phyloP scores from a whole-genome alignment of 2,797 vertebrate genomes.

The Vespertilio murinus region DNA sequence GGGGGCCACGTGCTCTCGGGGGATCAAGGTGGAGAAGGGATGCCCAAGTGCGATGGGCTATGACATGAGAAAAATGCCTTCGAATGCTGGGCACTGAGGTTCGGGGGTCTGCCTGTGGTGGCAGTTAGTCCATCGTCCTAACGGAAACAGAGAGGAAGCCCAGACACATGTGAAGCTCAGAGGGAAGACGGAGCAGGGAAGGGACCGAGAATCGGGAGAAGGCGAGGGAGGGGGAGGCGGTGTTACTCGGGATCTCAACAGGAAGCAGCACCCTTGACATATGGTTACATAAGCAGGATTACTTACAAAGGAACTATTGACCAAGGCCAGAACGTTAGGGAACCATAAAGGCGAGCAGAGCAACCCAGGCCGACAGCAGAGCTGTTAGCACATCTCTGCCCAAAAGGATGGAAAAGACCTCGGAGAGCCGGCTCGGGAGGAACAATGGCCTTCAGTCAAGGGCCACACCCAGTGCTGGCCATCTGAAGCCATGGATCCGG shows the following conservation, averaged over 20 bases:
- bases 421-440: rapidly evolving
- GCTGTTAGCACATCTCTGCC: background rate
- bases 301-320: background rate
- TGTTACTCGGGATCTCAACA: background rate
- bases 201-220: background rate
- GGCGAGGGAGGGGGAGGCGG: background rate
- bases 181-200: background rate
- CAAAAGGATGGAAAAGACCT: background rate
- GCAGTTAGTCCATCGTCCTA: background rate
- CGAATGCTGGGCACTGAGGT: background rate
- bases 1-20: rapidly evolving
- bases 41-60: background rate
- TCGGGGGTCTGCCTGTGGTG: background rate
- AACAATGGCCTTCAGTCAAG: background rate
- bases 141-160: background rate
- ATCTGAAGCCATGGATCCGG: background rate
- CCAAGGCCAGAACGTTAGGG: background rate
- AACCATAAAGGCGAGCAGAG: too few relatives aligned
- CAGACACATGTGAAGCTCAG: too few relatives aligned
- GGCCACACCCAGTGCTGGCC: background rate
- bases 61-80: background rate
- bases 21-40: background rate
- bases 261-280: background rate
- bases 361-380: background rate
- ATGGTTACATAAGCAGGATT: background rate